Evolutionary conservation across 1,140 invertebrate genomes (phyloP).

Genomic region (Euwallacea fornicatus): DNA sequence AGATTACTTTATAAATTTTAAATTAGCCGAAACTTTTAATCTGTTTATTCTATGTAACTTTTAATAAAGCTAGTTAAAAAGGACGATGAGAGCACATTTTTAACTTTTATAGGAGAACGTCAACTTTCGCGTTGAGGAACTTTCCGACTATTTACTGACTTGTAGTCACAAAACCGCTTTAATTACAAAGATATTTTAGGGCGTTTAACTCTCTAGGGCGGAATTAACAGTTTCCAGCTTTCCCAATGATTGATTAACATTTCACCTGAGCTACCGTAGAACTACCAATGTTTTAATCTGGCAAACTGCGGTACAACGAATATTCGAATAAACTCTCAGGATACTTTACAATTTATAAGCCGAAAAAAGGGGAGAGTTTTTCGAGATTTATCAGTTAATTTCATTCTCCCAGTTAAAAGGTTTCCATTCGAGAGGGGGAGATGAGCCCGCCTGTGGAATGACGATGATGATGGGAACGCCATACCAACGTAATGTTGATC

Average conservation of each 20-base stretch:
- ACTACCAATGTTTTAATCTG: no score
- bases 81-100: neutral
- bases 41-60: conserved; percentile 19
- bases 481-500: conserved; percentile 13
- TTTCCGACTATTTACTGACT: neutral
- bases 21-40: conserved; percentile 24
- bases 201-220: neutral
- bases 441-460: conserved; percentile 6
- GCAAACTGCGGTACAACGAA: no score
- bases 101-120: neutral
- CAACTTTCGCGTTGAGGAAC: neutral
- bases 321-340: no score
- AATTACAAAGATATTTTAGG: neutral
- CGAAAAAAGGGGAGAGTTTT: neutral
- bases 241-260: no score
- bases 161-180: neutral
- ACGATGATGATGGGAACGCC: neutral
- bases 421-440: conserved; percentile 4
- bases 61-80: conserved; percentile 23
- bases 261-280: no score
- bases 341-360: no score
- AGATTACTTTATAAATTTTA: conserved; percentile 33
- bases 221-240: neutral
- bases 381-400: conserved; percentile 16
- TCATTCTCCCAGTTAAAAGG: conserved; percentile 20